A percentile compares a stretch with the other conserved stretches of the same genome.
Conservation (phyloP, 2,797 vertebrate genomes). For the Diplodus puntazzo region DNA sequence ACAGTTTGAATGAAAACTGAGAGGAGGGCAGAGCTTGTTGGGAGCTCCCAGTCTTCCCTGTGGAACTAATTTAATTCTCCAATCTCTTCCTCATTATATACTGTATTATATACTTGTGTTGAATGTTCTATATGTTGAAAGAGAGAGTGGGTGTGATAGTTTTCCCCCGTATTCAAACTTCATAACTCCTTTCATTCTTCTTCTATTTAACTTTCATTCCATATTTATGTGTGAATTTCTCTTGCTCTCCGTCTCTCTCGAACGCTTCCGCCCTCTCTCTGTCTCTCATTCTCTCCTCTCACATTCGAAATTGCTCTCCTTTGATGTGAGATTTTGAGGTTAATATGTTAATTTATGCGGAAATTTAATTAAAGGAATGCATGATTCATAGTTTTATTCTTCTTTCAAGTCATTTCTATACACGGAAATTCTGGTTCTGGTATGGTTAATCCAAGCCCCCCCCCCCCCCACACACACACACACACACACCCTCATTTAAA, state of each 20-base stretch:
- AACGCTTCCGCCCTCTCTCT: background rate
- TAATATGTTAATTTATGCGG: slow-evolving; percentile 57
- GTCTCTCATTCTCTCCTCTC: background rate
- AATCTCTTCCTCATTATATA: background rate
- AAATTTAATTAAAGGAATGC: slow-evolving; percentile 45
- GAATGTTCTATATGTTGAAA: background rate
- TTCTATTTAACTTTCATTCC: background rate
- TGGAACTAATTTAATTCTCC: background rate
- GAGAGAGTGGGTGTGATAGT: background rate
- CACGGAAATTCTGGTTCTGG: background rate
- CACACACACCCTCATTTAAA: slow-evolving; percentile 25
- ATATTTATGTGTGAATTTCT: background rate
- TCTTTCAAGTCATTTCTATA: slow-evolving; percentile 18
- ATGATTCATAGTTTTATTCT: slow-evolving; percentile 30
- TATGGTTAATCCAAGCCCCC: background rate
- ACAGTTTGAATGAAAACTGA: background rate
- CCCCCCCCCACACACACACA: no score
- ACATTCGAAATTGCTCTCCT: slow-evolving; percentile 14
- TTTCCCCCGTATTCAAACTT: background rate
- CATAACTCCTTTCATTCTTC: background rate
- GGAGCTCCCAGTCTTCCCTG: background rate
- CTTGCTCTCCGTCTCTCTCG: background rate
- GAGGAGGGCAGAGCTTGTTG: background rate
- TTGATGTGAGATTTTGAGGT: slow-evolving; percentile 57
- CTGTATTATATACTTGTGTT: background rate